phyloP scores from a whole-genome alignment of 2,797 vertebrate species.

The Acrossocheilus wenchowensis region DNA sequence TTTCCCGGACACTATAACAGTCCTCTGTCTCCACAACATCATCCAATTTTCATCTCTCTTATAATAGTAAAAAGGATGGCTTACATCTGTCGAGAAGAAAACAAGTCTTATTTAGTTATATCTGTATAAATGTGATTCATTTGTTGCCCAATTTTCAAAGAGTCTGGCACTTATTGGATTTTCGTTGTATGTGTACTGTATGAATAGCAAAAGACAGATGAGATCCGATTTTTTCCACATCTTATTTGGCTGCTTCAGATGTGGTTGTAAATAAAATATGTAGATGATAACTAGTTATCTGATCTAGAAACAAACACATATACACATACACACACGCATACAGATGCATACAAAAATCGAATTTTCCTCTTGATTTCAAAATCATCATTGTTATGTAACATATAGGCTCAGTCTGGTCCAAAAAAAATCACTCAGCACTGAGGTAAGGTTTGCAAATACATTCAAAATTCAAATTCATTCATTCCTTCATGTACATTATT shows the following conservation, averaged over 20 bases:
- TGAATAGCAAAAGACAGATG: neutral
- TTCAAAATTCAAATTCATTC: too few species aligned
- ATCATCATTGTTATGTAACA: neutral
- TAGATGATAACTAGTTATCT: neutral
- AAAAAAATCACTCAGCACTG: too few species aligned
- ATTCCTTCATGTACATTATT: too few species aligned
- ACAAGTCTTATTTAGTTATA: constrained; percentile 23
- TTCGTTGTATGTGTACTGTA: neutral
- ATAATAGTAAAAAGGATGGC: constrained; percentile 46
- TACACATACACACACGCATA: too few species aligned
- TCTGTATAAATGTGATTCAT: constrained; percentile 30
- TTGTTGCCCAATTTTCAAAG: neutral
- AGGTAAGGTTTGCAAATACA: too few species aligned
- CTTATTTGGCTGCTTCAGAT: neutral
- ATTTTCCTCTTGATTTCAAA: neutral
- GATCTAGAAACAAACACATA: neutral
- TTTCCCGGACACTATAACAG: constrained; percentile 74
- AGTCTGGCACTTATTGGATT: neutral
- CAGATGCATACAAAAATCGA: neutral
- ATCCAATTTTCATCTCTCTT: constrained; percentile 62
- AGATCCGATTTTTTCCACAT: neutral
- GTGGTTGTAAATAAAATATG: neutral
- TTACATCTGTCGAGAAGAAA: neutral
- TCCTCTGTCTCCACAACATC: constrained; percentile 66
- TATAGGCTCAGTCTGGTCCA: neutral